These are phyloP conservation scores for Ictidomys tridecemlineatus DNA, from an alignment of 2,113 vertebrate genomes.

Conservation along the genomic window DNA sequence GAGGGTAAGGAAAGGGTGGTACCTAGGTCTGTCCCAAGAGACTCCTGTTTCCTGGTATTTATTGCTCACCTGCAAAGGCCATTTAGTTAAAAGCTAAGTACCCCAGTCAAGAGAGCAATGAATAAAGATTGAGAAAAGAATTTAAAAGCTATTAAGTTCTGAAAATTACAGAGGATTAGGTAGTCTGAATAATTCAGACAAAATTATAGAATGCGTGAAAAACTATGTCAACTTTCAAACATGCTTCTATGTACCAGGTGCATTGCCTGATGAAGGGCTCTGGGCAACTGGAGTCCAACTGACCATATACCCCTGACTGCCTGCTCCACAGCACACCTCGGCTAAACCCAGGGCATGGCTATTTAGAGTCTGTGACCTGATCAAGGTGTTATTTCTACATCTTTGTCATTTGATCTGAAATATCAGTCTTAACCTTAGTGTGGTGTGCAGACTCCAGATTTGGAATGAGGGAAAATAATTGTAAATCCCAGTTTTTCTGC, in stretches of 20 bases:
- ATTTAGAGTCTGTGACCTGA: neutral
- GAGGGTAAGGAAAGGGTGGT: too few species aligned
- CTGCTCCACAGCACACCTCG: too few species aligned
- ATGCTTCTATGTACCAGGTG: neutral
- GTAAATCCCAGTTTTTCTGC: neutral
- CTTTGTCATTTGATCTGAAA: neutral
- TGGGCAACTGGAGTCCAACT: neutral
- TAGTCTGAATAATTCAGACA: neutral
- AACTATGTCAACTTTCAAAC: neutral
- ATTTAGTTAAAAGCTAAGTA: conserved; percentile 49
- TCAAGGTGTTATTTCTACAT: neutral
- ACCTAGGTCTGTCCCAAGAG: neutral
- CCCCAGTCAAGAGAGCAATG: neutral
- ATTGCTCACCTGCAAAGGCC: neutral
- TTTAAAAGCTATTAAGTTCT: conserved; percentile 26
- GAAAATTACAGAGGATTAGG: conserved; percentile 43
- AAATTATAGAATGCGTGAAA: neutral
- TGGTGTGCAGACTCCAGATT: neutral
- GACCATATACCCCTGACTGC: accelerated
- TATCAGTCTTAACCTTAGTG: neutral
- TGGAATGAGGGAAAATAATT: neutral
- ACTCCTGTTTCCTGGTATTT: neutral
- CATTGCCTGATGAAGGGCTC: neutral
- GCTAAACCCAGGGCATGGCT: neutral
- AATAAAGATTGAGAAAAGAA: neutral